phyloP scores from a whole-genome alignment of 1,140 invertebrate genomes.

The Probaryconus sp. region DNA sequence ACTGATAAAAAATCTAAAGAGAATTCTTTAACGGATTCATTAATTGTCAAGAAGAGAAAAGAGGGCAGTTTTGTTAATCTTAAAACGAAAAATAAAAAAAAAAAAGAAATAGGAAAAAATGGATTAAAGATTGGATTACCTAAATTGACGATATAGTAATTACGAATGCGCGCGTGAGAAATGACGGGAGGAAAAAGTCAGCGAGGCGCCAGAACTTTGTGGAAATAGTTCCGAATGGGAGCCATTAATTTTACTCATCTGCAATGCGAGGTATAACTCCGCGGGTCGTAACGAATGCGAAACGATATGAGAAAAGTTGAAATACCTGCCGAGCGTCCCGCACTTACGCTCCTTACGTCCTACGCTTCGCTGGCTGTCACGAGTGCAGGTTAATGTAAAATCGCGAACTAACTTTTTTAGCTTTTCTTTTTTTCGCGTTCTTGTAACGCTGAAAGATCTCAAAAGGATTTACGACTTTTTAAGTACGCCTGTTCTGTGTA shows the following conservation, averaged over 20 bases:
- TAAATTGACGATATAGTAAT: conserved; percentile 16
- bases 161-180: conserved; percentile 16
- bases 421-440: conserved; percentile 37
- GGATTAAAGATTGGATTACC: too few relatives aligned
- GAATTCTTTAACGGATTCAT: too few relatives aligned
- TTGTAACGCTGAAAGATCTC: conserved; percentile 24
- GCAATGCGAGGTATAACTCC: conserved; percentile 55
- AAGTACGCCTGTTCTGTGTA: conserved; percentile 10
- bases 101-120: too few relatives aligned
- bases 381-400: conserved; percentile 56
- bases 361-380: conserved; percentile 41
- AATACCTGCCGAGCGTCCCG: conserved; percentile 46
- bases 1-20: too few relatives aligned
- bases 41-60: too few relatives aligned
- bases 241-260: conserved; percentile 65
- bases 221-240: conserved; percentile 60
- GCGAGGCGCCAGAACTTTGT: conserved; percentile 33
- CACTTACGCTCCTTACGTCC: conserved; percentile 20
- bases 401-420: conserved; percentile 47
- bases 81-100: too few relatives aligned
- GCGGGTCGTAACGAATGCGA: conserved; percentile 61
- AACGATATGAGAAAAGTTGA: conserved; percentile 67
- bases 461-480: conserved; percentile 22
- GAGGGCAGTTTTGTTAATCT: too few relatives aligned
- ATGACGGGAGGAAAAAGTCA: conserved; percentile 27